A percentile compares a stretch with the other conserved stretches of the same genome.
phyloP scores from a whole-genome alignment of 2,797 vertebrate species.

The Urosaurus nigricauda region DNA sequence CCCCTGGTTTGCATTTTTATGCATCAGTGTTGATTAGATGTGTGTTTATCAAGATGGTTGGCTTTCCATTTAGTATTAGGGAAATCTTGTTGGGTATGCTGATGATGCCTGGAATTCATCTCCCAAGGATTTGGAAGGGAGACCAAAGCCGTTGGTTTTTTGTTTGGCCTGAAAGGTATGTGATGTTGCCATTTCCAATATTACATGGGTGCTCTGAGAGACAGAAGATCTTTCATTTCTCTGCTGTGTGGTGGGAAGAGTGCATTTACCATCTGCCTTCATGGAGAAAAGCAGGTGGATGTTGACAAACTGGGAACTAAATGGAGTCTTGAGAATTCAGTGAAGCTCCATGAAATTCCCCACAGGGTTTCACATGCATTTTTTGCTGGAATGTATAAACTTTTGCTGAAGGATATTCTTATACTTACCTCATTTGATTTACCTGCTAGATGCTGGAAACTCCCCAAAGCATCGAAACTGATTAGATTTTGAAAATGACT shows the following conservation, averaged over 20 bases:
- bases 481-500: slow-evolving; percentile 18
- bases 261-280: rapidly evolving
- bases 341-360: background rate
- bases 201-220: background rate
- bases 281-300: background rate
- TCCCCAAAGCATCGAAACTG: slow-evolving; percentile 43
- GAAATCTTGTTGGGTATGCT: background rate
- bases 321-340: slow-evolving; percentile 12
- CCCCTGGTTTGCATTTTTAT: background rate
- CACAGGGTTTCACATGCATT: background rate
- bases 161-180: background rate
- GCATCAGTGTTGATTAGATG: background rate
- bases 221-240: background rate
- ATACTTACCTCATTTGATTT: background rate
- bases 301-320: slow-evolving; percentile 6
- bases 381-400: background rate
- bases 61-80: background rate
- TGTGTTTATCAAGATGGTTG: background rate
- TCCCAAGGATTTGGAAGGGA: background rate
- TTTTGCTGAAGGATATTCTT: background rate
- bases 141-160: background rate
- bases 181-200: background rate
- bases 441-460: background rate
- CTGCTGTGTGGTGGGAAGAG: slow-evolving; percentile 1
- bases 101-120: background rate